Conservation (phyloP, 2,797 vertebrate species). For the Geotria australis region DNA sequence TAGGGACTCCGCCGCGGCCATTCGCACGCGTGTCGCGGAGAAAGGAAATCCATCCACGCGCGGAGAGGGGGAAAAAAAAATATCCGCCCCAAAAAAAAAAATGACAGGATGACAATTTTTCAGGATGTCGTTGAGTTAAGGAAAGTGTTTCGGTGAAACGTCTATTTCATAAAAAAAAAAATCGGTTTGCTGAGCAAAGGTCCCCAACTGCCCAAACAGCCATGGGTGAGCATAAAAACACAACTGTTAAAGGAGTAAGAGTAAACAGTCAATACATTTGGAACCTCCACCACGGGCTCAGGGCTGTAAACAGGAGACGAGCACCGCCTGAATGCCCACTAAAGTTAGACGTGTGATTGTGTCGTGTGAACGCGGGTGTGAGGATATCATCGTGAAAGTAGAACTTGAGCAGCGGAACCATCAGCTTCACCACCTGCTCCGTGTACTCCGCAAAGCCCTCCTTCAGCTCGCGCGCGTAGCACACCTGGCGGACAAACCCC, state of each 20-base stretch:
- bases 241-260: too few species aligned
- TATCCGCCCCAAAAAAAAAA: not conserved
- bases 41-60: constrained; percentile 13
- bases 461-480: constrained; percentile 91
- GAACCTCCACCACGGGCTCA: too few species aligned
- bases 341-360: too few species aligned
- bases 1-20: constrained; percentile 87
- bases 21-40: constrained; percentile 40
- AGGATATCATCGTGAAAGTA: constrained; percentile 99
- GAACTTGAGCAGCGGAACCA: constrained; percentile 92
- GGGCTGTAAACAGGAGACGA: too few species aligned
- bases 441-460: constrained; percentile 96
- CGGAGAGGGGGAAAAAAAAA: not conserved
- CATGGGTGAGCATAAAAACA: too few species aligned
- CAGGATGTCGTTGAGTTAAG: too few species aligned
- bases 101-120: too few species aligned
- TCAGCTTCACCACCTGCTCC: constrained; percentile 90
- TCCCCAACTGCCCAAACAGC: too few species aligned
- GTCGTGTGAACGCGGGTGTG: too few species aligned
- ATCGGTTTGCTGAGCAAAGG: too few species aligned
- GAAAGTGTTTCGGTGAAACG: not conserved
- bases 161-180: not conserved
- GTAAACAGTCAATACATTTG: too few species aligned
- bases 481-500: constrained; percentile 31
- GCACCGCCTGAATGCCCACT: too few species aligned